phyloP scores from a whole-genome alignment of 2,113 vertebrate genomes.

The Trachemys scripta region DNA sequence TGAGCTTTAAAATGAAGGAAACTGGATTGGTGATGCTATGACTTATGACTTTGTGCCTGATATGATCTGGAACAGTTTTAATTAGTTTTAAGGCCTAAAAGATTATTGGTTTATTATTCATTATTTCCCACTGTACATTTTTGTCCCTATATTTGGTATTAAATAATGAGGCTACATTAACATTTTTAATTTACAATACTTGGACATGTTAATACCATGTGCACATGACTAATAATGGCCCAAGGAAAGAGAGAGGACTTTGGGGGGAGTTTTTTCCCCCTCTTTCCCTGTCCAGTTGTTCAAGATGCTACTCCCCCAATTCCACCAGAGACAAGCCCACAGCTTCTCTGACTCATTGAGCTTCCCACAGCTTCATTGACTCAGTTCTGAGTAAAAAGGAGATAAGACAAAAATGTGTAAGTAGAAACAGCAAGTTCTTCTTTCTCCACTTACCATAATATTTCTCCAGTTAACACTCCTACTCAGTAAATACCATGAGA shows the following conservation, averaged over 20 bases:
- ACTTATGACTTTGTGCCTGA: neutral
- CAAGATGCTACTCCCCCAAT: neutral
- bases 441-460: no score
- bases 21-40: neutral
- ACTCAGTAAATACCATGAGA: no score
- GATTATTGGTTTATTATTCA: neutral
- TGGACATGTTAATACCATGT: neutral
- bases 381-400: neutral
- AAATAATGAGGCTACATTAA: neutral
- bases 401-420: neutral
- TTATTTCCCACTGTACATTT: neutral
- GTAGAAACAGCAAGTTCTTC: neutral
- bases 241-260: neutral
- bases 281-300: neutral
- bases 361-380: neutral
- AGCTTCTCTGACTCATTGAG: neutral
- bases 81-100: neutral
- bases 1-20: neutral
- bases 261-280: neutral
- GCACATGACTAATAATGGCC: neutral
- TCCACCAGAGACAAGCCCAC: neutral
- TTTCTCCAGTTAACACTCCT: no score
- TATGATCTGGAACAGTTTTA: neutral
- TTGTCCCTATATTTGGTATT: neutral
- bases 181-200: neutral